phyloP scores from a whole-genome alignment of 92 coral and sea anemone genomes.

The Palythoa heliodiscus region DNA sequence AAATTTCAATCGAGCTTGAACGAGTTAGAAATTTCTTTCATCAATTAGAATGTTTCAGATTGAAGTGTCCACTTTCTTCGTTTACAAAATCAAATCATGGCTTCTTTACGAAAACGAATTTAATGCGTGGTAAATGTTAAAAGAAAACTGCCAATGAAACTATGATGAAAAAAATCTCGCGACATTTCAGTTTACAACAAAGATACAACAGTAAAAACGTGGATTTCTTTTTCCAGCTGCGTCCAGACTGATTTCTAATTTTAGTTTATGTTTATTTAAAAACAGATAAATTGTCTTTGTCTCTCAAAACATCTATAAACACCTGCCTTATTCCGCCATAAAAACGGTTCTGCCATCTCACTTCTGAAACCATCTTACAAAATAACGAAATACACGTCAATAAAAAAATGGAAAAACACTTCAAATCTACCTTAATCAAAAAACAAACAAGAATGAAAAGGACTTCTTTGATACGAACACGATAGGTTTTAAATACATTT shows the following conservation, averaged over 20 bases:
- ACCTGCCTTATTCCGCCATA: conserved; percentile 18
- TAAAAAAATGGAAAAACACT: background rate
- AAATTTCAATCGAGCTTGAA: background rate
- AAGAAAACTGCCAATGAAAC: background rate
- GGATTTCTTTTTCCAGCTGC: conserved; percentile 9
- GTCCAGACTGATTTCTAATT: background rate
- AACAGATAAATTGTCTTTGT: conserved; percentile 26
- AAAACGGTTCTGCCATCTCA: background rate
- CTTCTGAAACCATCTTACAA: background rate
- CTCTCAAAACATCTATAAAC: conserved; percentile 10
- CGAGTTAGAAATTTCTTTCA: background rate
- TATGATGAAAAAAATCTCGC: background rate
- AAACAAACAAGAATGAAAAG: background rate
- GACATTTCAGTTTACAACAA: background rate
- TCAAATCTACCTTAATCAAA: background rate
- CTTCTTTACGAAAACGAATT: background rate
- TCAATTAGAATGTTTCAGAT: background rate
- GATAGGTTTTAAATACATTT: background rate
- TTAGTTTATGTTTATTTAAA: conserved; percentile 14
- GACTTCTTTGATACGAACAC: background rate
- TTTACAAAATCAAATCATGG: background rate
- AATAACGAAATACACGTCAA: background rate
- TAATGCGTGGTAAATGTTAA: background rate
- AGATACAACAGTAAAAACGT: background rate
- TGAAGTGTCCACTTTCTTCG: background rate